These are phyloP conservation scores for Glaucopsyche alexis DNA, from an alignment of 2,888 invertebrate species.

Conservation along the genomic window DNA sequence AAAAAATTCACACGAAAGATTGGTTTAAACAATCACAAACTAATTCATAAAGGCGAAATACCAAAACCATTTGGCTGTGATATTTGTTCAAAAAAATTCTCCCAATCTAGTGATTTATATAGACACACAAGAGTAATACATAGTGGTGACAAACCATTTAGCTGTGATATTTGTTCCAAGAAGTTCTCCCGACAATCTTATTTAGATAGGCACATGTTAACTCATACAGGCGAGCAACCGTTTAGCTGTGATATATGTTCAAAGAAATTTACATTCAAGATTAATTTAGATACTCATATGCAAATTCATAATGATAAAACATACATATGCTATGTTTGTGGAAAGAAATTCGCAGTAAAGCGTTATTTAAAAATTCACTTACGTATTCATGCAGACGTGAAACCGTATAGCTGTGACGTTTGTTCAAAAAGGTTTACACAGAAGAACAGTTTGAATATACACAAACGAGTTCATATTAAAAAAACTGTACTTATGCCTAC, in stretches of 20 bases:
- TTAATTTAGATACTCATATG: not conserved
- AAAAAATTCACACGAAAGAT: too few relatives aligned
- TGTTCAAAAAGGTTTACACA: not conserved
- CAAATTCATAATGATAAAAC: not conserved
- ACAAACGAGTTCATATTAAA: not conserved
- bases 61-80: not conserved
- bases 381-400: not conserved
- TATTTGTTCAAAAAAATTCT: not conserved
- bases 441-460: not conserved
- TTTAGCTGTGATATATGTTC: not conserved
- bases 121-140: not conserved
- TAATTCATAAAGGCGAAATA: too few relatives aligned
- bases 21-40: too few relatives aligned
- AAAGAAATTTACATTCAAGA: not conserved
- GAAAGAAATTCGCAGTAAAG: not conserved
- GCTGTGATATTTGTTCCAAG: too few relatives aligned
- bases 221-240: not conserved
- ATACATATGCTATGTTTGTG: not conserved
- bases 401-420: constrained; percentile 8
- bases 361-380: not conserved
- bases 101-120: not conserved
- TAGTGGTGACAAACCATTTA: too few relatives aligned
- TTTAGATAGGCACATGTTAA: too few relatives aligned
- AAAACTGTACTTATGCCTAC: too few relatives aligned
- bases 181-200: too few relatives aligned